phyloP scores from a whole-genome alignment of 1,140 invertebrate genomes.

The Drosophila mojavensis region DNA sequence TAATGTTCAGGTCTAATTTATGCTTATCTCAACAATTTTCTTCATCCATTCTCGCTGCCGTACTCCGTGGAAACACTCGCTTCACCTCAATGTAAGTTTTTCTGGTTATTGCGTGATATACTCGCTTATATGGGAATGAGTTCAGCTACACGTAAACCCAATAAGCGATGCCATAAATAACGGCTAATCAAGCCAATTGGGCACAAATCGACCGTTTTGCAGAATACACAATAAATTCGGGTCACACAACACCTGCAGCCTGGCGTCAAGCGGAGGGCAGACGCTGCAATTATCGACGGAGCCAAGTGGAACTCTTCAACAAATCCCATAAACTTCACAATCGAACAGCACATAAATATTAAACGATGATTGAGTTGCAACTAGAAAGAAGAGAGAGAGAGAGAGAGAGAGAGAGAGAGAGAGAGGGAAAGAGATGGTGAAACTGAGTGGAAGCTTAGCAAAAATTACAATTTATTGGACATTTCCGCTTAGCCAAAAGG shows the following conservation, averaged over 20 bases:
- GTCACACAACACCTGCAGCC: constrained; percentile 65
- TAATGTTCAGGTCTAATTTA: too few relatives aligned
- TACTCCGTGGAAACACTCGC: too few relatives aligned
- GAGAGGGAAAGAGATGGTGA: constrained; percentile 13
- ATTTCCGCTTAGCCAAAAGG: constrained; percentile 74
- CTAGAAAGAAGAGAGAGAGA: constrained; percentile 5
- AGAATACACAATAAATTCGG: constrained; percentile 15
- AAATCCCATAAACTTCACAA: constrained; percentile 82
- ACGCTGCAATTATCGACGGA: constrained; percentile 68
- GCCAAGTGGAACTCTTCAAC: constrained; percentile 51
- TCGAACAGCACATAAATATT: constrained; percentile 80
- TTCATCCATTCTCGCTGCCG: too few relatives aligned
- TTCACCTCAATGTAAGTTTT: background rate
- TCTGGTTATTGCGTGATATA: background rate
- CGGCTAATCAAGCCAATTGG: constrained; percentile 74
- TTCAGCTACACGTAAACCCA: constrained; percentile 45
- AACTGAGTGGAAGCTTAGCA: constrained; percentile 55
- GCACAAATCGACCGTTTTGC: constrained; percentile 60
- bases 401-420: constrained; percentile 27
- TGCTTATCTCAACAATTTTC: too few relatives aligned
- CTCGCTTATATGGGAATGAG: background rate
- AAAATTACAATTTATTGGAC: constrained; percentile 82
- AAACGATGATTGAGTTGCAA: constrained; percentile 79
- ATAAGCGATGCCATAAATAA: constrained; percentile 72
- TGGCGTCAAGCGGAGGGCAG: constrained; percentile 26